phyloP scores from a whole-genome alignment of 2,113 vertebrate genomes.

The Ondatra zibethicus region DNA sequence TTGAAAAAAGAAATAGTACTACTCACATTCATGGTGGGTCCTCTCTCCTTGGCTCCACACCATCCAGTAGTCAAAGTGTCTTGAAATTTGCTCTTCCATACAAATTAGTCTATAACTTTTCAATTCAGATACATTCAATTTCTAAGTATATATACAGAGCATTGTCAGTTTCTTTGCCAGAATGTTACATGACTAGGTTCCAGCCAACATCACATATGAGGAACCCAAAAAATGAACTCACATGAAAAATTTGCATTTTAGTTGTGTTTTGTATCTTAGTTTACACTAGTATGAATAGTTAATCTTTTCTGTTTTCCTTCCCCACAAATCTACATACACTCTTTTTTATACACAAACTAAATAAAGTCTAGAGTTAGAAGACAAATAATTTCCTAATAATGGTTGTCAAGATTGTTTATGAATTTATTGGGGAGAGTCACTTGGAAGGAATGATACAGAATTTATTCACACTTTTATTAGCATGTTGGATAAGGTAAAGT shows the following conservation, averaged over 20 bases:
- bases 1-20: not conserved
- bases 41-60: not conserved
- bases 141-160: too few relatives aligned
- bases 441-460: not conserved
- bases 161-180: not conserved
- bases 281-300: not conserved
- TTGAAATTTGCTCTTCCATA: not conserved
- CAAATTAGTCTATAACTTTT: not conserved
- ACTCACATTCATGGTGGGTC: not conserved
- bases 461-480: not conserved
- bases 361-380: not conserved
- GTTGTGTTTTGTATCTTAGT: not conserved
- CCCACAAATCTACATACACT: not conserved
- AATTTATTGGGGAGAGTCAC: not conserved
- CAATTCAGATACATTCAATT: not conserved
- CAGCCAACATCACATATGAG: not conserved
- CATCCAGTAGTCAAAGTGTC: not conserved
- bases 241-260: not conserved
- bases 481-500: not conserved
- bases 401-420: not conserved
- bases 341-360: not conserved
- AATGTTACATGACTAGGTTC: too few relatives aligned
- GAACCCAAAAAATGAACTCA: not conserved
- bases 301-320: not conserved
- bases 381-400: slow-evolving; percentile 15